phyloP scores from a whole-genome alignment of 2,113 vertebrate species.

The Pholis gunnellus region DNA sequence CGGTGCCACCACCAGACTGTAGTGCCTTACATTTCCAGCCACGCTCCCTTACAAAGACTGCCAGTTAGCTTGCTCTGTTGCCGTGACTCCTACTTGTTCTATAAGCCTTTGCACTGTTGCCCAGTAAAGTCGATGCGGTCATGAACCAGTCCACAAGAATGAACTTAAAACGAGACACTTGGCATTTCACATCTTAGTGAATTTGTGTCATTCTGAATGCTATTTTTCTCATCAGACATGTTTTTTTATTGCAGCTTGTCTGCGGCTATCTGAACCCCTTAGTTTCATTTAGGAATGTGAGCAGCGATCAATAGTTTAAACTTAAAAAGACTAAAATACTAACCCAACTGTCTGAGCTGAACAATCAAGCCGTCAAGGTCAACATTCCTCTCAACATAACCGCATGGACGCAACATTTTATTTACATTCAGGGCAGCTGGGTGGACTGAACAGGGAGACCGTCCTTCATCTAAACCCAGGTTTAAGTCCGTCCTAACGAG shows the following conservation, averaged over 20 bases:
- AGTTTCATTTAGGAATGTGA: slow-evolving; percentile 14
- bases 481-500: not conserved
- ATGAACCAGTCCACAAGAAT: slow-evolving; percentile 24
- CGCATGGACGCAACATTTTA: not conserved
- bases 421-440: slow-evolving; percentile 18
- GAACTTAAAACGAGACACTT: not conserved
- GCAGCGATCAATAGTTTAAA: not conserved
- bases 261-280: not conserved
- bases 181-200: slow-evolving; percentile 3
- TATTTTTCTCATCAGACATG: slow-evolving; percentile 17
- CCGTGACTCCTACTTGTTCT: slow-evolving; percentile 42
- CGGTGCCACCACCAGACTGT: slow-evolving; percentile 52
- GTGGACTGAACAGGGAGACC: not conserved
- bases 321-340: not conserved
- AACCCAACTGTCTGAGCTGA: slow-evolving; percentile 14
- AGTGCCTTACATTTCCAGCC: slow-evolving; percentile 83
- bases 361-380: slow-evolving; percentile 8
- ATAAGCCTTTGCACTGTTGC: slow-evolving; percentile 63
- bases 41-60: slow-evolving; percentile 62
- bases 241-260: not conserved
- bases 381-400: slow-evolving; percentile 23
- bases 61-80: slow-evolving; percentile 55
- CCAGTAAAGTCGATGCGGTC: slow-evolving; percentile 15
- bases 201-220: not conserved
- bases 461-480: not conserved